Conservation (phyloP, 2,888 invertebrate genomes). For the Automeris io region DNA sequence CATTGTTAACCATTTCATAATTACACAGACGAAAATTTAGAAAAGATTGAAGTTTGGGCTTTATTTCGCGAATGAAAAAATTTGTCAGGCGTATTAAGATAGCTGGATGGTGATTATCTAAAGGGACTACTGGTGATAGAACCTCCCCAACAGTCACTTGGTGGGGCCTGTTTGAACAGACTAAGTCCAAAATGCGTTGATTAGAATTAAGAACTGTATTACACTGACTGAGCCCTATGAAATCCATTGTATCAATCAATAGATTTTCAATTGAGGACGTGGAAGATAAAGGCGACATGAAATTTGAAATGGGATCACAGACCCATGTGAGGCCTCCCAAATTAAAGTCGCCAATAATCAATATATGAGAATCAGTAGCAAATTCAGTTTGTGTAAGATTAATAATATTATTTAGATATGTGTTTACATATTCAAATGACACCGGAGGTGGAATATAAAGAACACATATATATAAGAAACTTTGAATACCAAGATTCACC, state of each 20-base stretch:
- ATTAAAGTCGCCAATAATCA: constrained; percentile 1
- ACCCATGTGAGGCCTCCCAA: neutral
- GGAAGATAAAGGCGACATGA: neutral
- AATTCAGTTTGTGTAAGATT: neutral
- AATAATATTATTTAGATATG: neutral
- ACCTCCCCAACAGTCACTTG: neutral
- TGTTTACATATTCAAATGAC: neutral
- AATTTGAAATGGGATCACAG: neutral
- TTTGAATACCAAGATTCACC: neutral
- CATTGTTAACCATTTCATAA: too few species aligned
- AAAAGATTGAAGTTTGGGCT: too few species aligned
- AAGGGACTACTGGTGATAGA: neutral
- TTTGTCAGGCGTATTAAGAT: too few species aligned
- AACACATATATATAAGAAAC: neutral
- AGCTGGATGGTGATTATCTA: too few species aligned
- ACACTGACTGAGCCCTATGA: neutral
- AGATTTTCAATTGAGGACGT: neutral
- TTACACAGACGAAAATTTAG: too few species aligned
- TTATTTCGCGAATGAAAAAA: too few species aligned
- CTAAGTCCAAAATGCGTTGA: neutral
- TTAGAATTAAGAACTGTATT: neutral
- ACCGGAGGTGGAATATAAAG: constrained; percentile 3
- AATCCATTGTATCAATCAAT: neutral
- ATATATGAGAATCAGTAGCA: neutral
- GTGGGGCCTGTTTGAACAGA: neutral